Base-by-base conservation (phyloP, 2,797 vertebrate species). In the Jordanella pulchra region DNA sequence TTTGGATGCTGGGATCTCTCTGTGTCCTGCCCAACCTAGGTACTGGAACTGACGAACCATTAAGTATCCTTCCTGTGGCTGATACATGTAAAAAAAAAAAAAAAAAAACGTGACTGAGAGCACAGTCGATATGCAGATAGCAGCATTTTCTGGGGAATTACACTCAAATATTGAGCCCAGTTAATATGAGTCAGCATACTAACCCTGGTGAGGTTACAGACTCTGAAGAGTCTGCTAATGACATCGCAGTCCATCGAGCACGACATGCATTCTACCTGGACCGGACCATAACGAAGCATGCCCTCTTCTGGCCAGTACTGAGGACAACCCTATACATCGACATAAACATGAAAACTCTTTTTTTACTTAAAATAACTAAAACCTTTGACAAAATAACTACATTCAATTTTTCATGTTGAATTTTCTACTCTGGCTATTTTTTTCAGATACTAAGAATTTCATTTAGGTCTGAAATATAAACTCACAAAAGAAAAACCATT, bases 31-130 rank as follows among this genome's bases (percentile, higher is more conserved):
- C 98, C 98, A 99, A 17, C 98, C 97, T 75, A 99, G 93, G 78
- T 99, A 99, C 90, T 99, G 98, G 91, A 99, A 99, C 85, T 99
- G 98, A 71, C 97, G 96, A 4, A 99, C 97, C 98, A 99, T 99
- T 89, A 99, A 91, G 90, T 99, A 99, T 44, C 98, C 98, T 85
- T 99, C 98, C 89, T 99, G 98, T 13, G 98, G 98, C 98, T 99
- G 83, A 53, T 1, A 25, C 28, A 21, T 17, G 5, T 39, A 5
- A 4, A 39, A 47, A 50, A 47, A 18, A 14, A 47, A 18, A 65
- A 13, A 14, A 48, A 61, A 27, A 25, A 11, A 17, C 14, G 4
- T 45, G 21, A 12, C n/a, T 23, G 60, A 32, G 21, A n/a, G n/a
- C n/a, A n/a, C n/a, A n/a, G 28, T 23, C 45, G 7, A 67, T 21